Evolutionary conservation across 1,140 invertebrate species (phyloP).

Genomic region (Drosophila rufa): DNA sequence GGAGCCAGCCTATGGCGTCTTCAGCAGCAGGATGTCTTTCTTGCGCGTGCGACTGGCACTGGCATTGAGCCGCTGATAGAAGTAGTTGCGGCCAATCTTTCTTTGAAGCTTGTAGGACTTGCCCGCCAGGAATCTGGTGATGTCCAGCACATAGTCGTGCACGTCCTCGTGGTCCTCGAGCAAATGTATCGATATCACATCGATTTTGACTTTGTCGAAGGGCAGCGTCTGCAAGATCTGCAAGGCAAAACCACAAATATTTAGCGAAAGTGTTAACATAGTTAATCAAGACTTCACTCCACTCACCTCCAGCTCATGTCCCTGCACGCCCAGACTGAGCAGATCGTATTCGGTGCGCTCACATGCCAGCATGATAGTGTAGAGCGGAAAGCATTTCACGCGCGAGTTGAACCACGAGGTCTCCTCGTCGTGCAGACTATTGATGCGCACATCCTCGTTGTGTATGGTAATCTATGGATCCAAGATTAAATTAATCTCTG

Average conservation of each 20-base stretch:
- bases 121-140: conserved; percentile 80
- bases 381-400: conserved; percentile 94
- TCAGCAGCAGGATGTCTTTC: conserved; percentile 82
- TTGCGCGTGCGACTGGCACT: conserved; percentile 78
- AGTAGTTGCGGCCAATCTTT: conserved; percentile 81
- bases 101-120: conserved; percentile 83
- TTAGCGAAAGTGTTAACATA: conserved; percentile 34
- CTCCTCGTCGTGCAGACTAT: conserved; percentile 86
- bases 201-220: conserved; percentile 86
- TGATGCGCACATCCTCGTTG: conserved; percentile 87
- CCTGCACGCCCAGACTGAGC: conserved; percentile 89
- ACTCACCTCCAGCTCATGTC: conserved; percentile 87
- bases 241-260: conserved; percentile 3
- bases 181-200: conserved; percentile 86
- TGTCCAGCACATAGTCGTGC: conserved; percentile 73
- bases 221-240: conserved; percentile 86
- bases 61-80: conserved; percentile 80
- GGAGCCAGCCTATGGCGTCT: conserved; percentile 62
- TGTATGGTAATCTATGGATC: conserved; percentile 87
- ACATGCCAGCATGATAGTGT: conserved; percentile 91
- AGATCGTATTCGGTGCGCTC: conserved; percentile 90
- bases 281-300: neutral
- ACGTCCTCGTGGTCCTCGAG: conserved; percentile 80
- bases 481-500: neutral
- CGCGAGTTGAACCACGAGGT: conserved; percentile 86